A percentile compares a stretch with the other conserved stretches of the same genome.
phyloP scores from a whole-genome alignment of 2,888 invertebrate species.

The Lepidochitona cinerea region DNA sequence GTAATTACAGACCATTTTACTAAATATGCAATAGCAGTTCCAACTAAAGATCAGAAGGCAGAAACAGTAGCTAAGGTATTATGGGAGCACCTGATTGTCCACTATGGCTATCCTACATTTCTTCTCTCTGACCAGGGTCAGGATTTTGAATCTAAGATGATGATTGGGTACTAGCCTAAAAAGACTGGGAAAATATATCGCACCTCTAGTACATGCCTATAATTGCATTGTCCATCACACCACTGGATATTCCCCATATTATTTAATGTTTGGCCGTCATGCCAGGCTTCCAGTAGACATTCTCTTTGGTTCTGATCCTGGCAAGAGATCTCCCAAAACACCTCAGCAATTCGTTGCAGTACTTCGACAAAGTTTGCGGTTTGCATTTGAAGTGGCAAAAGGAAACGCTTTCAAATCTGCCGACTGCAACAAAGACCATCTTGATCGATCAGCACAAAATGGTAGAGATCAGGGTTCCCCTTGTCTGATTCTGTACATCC shows the following conservation, averaged over 20 bases:
- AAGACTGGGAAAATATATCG: not conserved
- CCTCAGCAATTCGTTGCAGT: not conserved
- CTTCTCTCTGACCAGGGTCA: not conserved
- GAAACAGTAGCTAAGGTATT: not conserved
- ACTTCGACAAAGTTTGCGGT: not conserved
- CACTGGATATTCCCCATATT: constrained; percentile 3
- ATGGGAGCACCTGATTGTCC: not conserved
- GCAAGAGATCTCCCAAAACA: not conserved
- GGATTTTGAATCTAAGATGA: not conserved
- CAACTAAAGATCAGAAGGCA: not conserved
- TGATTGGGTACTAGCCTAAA: not conserved
- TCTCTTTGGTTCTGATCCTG: not conserved
- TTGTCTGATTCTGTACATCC: no score
- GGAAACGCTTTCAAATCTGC: not conserved
- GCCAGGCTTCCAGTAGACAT: constrained; percentile 1
- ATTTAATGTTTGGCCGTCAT: constrained; percentile 8
- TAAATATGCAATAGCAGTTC: no score
- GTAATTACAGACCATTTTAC: not conserved
- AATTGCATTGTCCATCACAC: constrained; percentile 11
- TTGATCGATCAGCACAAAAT: not conserved
- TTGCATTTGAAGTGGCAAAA: not conserved
- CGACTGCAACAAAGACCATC: not conserved
- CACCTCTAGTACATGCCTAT: not conserved
- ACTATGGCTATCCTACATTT: not conserved
- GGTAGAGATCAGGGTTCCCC: no score